phyloP scores from a whole-genome alignment of 2,888 invertebrate genomes.

The Hylaea fasciaria region DNA sequence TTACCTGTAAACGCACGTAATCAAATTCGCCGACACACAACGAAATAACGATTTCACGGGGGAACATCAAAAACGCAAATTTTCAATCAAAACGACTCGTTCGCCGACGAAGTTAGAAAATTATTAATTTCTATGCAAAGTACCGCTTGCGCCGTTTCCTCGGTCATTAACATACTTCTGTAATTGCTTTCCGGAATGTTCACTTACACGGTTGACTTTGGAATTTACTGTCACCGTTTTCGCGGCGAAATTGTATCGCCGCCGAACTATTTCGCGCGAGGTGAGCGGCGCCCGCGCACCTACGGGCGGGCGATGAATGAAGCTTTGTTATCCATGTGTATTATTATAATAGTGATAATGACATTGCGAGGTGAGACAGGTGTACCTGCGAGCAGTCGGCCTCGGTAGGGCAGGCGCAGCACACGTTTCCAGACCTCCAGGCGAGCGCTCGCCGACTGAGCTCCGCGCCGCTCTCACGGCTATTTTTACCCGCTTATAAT shows the following conservation, averaged over 20 bases:
- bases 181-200: slow-evolving; percentile 41
- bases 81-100: slow-evolving; percentile 46
- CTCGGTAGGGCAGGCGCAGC: slow-evolving; percentile 65
- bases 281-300: slow-evolving; percentile 31
- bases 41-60: slow-evolving; percentile 45
- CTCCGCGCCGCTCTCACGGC: slow-evolving; percentile 60
- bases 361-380: slow-evolving; percentile 79
- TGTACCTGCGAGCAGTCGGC: slow-evolving; percentile 77
- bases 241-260: too few relatives aligned
- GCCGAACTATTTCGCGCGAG: background rate
- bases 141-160: slow-evolving; percentile 42
- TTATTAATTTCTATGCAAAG: slow-evolving; percentile 48
- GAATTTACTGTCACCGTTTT: slow-evolving; percentile 25
- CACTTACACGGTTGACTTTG: slow-evolving; percentile 33
- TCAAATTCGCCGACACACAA: slow-evolving; percentile 32
- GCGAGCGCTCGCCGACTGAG: slow-evolving; percentile 60
- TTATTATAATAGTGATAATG: slow-evolving; percentile 80
- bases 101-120: slow-evolving; percentile 45
- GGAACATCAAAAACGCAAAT: slow-evolving; percentile 46
- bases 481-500: slow-evolving; percentile 83
- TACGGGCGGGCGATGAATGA: slow-evolving; percentile 58
- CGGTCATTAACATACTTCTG: slow-evolving; percentile 42
- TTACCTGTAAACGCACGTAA: slow-evolving; percentile 28
- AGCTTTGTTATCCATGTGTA: slow-evolving; percentile 66
- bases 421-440: slow-evolving; percentile 77